Percentiles rank a stretch among this genome's conserved stretches.
Evolutionary conservation across 2,113 vertebrate species (phyloP).

Genomic region (Psettodes erumei): DNA sequence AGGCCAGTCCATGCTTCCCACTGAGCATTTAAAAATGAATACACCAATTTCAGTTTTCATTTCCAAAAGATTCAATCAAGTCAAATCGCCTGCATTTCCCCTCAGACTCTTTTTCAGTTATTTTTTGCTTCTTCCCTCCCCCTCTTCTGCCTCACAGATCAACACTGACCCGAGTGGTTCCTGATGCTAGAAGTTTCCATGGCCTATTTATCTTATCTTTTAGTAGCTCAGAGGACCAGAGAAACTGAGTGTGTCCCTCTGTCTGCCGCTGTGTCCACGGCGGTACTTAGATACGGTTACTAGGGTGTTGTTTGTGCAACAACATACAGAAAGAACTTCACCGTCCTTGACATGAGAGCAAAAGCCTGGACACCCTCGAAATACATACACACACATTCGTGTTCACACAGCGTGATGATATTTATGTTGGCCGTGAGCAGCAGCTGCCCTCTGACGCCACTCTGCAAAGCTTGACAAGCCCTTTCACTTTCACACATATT

Average conservation of each 20-base stretch:
- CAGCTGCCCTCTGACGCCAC: conserved; percentile 45
- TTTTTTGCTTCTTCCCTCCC: not conserved
- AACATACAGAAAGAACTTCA: conserved; percentile 44
- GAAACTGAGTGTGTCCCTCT: not conserved
- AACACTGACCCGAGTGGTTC: conserved; percentile 29
- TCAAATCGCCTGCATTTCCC: not conserved
- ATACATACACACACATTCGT: conserved; percentile 20
- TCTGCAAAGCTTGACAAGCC: conserved; percentile 15
- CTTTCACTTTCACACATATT: conserved; percentile 37
- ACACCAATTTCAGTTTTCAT: not conserved
- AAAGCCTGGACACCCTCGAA: conserved; percentile 4
- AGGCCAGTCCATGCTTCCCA: no score
- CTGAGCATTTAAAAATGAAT: not conserved
- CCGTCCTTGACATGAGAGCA: conserved; percentile 39
- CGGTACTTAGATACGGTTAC: conserved; percentile 32
- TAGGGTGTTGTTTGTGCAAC: conserved; percentile 58
- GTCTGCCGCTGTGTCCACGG: not conserved
- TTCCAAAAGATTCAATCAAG: not conserved
- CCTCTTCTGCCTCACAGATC: conserved; percentile 5
- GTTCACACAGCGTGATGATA: conserved; percentile 35
- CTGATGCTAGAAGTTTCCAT: conserved; percentile 51
- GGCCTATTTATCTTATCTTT: conserved; percentile 53
- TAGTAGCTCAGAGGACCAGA: conserved; percentile 9
- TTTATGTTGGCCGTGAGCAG: conserved; percentile 29
- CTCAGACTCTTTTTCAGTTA: not conserved